Evolutionary conservation across 2,113 vertebrate species (phyloP).

Genomic region (Nerophis lumbriciformis): DNA sequence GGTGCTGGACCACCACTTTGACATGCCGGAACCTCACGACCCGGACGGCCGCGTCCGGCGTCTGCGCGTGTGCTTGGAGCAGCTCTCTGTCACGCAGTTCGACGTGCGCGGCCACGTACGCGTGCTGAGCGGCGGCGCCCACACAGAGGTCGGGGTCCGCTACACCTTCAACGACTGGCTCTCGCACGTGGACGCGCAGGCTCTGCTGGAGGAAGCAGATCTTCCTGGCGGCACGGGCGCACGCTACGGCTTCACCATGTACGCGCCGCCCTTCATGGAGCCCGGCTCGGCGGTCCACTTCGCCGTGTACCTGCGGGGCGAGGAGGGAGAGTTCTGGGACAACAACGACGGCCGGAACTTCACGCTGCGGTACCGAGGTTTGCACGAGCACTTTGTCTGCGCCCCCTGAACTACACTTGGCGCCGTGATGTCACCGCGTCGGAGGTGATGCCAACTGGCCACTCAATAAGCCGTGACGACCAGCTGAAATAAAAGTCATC

Average conservation of each 20-base stretch:
- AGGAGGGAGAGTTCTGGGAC: slow-evolving; percentile 83
- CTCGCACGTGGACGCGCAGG: slow-evolving; percentile 76
- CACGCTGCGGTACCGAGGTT: slow-evolving; percentile 58
- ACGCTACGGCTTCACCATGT: slow-evolving; percentile 75
- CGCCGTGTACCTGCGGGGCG: slow-evolving; percentile 73
- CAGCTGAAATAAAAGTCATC: neutral
- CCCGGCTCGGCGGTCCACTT: slow-evolving; percentile 73
- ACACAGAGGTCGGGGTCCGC: slow-evolving; percentile 72
- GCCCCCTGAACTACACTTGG: slow-evolving; percentile 23
- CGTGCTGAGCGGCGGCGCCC: slow-evolving; percentile 17
- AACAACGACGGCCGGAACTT: slow-evolving; percentile 84
- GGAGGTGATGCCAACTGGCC: neutral
- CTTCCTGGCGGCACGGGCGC: slow-evolving; percentile 31
- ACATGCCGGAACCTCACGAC: slow-evolving; percentile 47
- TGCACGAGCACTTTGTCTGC: slow-evolving; percentile 30
- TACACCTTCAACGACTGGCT: slow-evolving; percentile 88
- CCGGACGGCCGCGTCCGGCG: slow-evolving; percentile 52
- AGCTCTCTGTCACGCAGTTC: slow-evolving; percentile 46
- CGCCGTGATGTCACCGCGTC: neutral
- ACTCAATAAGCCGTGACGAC: neutral
- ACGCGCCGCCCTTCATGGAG: slow-evolving; percentile 70
- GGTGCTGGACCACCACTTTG: neutral
- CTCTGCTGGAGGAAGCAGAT: slow-evolving; percentile 32
- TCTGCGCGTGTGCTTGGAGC: slow-evolving; percentile 75
- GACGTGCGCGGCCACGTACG: slow-evolving; percentile 74